These are phyloP conservation scores for Sebastes trivittatus DNA, from an alignment of 2,797 vertebrate genomes.

Conservation along the genomic window DNA sequence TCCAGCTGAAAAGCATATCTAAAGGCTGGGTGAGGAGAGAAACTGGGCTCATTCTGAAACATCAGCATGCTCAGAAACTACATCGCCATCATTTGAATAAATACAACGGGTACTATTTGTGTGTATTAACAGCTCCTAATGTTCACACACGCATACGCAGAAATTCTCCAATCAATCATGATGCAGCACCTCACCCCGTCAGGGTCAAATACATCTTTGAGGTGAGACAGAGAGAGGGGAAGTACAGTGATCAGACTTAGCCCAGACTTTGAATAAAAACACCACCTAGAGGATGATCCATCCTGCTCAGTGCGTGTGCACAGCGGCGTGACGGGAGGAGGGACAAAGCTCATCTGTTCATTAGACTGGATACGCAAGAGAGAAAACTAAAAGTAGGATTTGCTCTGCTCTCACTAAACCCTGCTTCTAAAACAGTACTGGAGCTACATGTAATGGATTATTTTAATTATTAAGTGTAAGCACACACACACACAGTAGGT, in stretches of 20 bases:
- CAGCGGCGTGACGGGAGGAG: not conserved
- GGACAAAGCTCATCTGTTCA: slow-evolving; percentile 15
- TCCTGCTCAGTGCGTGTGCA: slow-evolving; percentile 5
- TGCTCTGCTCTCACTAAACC: slow-evolving; percentile 38
- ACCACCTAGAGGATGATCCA: slow-evolving; percentile 2
- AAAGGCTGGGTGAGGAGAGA: slow-evolving; percentile 25
- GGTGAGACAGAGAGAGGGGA: slow-evolving; percentile 10
- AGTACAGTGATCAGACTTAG: not conserved
- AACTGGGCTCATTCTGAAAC: slow-evolving; percentile 54
- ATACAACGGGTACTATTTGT: slow-evolving; percentile 43
- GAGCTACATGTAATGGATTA: slow-evolving; percentile 44
- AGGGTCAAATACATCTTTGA: not conserved
- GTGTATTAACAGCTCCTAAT: slow-evolving; percentile 28
- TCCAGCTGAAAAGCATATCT: slow-evolving; percentile 49
- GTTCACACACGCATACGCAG: slow-evolving; percentile 22
- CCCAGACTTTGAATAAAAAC: not conserved
- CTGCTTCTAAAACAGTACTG: slow-evolving; percentile 21
- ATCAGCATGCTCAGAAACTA: slow-evolving; percentile 57
- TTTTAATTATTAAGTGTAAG: slow-evolving; percentile 19
- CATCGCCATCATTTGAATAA: slow-evolving; percentile 41
- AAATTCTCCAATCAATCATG: slow-evolving; percentile 11
- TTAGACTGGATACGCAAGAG: slow-evolving; percentile 6
- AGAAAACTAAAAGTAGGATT: slow-evolving; percentile 19
- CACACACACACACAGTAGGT: not conserved
- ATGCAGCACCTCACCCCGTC: slow-evolving; percentile 25